These are phyloP conservation scores for Drosophila navojoa DNA, from an alignment of 1,140 invertebrate genomes.

Conservation along the genomic window DNA sequence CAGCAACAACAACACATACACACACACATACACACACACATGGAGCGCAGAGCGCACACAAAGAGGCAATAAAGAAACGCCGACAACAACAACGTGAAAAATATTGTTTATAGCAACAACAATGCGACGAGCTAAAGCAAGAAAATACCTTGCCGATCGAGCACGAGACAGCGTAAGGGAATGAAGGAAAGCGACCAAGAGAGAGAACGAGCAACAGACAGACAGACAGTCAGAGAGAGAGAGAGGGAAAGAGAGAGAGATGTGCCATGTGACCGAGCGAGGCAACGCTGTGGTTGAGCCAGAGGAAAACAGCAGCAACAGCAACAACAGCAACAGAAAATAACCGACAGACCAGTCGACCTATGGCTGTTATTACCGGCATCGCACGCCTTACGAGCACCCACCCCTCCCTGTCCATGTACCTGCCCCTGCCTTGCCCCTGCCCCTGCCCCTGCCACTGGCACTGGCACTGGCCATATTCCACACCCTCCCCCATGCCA, in stretches of 20 bases:
- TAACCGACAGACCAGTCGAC: conserved; percentile 60
- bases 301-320: not conserved
- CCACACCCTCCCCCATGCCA: not conserved
- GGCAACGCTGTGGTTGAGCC: conserved; percentile 13
- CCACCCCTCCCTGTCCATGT: not conserved
- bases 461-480: too few species aligned
- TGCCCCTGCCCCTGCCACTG: not conserved
- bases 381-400: conserved; percentile 10
- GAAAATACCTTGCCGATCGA: conserved; percentile 54
- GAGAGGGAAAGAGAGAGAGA: not conserved
- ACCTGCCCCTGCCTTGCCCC: not conserved
- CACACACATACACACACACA: conserved; percentile 15
- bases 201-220: not conserved
- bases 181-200: not conserved
- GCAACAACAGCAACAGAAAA: conserved; percentile 2
- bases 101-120: conserved; percentile 55
- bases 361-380: conserved; percentile 76
- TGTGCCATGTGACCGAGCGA: conserved; percentile 50
- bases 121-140: conserved; percentile 39
- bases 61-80: conserved; percentile 56
- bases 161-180: conserved; percentile 8
- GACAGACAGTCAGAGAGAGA: not conserved
- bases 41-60: conserved; percentile 43
- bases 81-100: conserved; percentile 46
- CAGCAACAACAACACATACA: conserved; percentile 39